Evolutionary conservation across 2,888 invertebrate genomes (phyloP).

Genomic region (Folsomia candida): DNA sequence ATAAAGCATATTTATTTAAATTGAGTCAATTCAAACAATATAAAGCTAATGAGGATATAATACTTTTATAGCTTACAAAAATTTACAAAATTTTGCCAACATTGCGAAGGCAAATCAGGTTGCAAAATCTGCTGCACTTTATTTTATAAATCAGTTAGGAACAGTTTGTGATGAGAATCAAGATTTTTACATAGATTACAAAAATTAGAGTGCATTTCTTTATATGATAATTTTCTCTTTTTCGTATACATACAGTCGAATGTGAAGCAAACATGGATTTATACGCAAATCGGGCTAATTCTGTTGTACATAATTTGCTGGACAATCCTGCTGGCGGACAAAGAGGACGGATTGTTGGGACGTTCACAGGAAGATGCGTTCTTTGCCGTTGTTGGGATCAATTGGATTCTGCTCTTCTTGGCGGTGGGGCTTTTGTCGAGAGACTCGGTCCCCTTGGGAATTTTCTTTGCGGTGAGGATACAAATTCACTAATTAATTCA

Average conservation of each 20-base stretch:
- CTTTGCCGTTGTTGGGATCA: slow-evolving; percentile 9
- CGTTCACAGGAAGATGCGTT: slow-evolving; percentile 10
- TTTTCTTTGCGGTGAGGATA: slow-evolving; percentile 17
- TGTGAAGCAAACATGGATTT: slow-evolving; percentile 15
- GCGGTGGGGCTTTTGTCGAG: slow-evolving; percentile 12
- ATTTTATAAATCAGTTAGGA: too few relatives aligned
- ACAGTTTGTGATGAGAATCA: too few relatives aligned
- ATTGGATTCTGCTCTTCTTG: slow-evolving; percentile 21
- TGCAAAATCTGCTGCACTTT: too few relatives aligned
- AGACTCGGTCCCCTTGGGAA: slow-evolving; percentile 15
- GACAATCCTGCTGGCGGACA: slow-evolving; percentile 13
- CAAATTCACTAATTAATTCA: not conserved
- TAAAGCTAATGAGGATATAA: too few relatives aligned
- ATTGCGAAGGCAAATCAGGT: too few relatives aligned
- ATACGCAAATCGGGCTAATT: not conserved
- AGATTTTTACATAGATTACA: too few relatives aligned
- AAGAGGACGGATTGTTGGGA: not conserved
- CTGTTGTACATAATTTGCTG: slow-evolving; percentile 19
- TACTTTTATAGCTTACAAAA: too few relatives aligned
- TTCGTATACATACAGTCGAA: slow-evolving; percentile 1
- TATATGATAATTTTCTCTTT: not conserved
- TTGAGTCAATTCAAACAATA: too few relatives aligned
- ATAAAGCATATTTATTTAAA: too few relatives aligned
- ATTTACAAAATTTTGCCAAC: too few relatives aligned
- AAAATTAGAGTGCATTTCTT: not conserved